Evolutionary conservation across 2,113 vertebrate species (phyloP).

Genomic region (Patagioenas fasciata): DNA sequence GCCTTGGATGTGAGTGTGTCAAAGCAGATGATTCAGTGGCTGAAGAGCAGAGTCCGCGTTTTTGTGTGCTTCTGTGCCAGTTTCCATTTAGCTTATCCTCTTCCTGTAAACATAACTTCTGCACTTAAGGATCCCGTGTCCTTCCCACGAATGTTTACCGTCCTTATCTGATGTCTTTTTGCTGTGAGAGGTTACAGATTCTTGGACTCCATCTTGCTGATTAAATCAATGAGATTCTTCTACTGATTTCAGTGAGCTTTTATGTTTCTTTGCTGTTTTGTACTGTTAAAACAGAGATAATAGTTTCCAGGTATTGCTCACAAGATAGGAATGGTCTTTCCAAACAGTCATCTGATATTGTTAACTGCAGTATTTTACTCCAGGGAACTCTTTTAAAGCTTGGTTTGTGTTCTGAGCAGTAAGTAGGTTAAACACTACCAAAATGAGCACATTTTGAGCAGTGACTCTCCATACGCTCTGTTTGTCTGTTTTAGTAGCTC

Average conservation of each 20-base stretch:
- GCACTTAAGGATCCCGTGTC: neutral
- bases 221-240: neutral
- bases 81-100: neutral
- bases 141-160: neutral
- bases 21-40: neutral
- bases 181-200: neutral
- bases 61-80: neutral
- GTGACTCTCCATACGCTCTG: neutral
- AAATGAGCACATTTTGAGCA: neutral
- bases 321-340: slow-evolving; percentile 12
- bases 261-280: neutral
- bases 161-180: neutral
- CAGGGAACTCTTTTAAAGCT: neutral
- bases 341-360: slow-evolving; percentile 21
- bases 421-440: neutral
- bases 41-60: neutral
- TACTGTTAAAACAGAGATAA: neutral
- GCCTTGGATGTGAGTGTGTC: fast-evolving
- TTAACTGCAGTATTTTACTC: slow-evolving; percentile 1
- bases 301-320: slow-evolving; percentile 43
- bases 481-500: neutral
- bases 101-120: neutral
- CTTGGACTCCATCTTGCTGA: neutral
- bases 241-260: neutral
- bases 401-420: neutral